A percentile compares a stretch with the other conserved stretches of the same genome.
Conservation (phyloP, 2,113 vertebrate species). For the Mustela nigripes region DNA sequence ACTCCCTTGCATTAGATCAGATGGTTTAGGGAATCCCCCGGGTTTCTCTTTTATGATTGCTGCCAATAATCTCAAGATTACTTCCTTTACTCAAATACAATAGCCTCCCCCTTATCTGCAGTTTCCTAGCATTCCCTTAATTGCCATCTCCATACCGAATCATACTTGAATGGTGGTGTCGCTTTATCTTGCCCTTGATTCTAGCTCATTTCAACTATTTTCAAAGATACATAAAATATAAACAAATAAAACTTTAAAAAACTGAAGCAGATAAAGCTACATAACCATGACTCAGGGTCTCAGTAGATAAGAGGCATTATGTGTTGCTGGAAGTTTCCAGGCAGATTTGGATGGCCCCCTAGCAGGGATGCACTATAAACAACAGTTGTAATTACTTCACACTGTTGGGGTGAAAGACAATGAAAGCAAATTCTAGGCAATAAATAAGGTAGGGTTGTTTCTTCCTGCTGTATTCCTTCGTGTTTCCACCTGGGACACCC, state of each 20-base stretch:
- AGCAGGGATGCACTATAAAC: background rate
- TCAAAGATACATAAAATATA: background rate
- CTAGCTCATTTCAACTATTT: background rate
- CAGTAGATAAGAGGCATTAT: background rate
- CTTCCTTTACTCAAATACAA: background rate
- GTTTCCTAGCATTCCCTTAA: background rate
- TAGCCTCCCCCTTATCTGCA: background rate
- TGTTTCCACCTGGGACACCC: background rate
- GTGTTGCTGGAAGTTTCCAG: background rate
- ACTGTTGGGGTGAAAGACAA: background rate
- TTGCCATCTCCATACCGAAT: background rate
- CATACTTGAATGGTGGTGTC: background rate
- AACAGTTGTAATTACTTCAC: background rate
- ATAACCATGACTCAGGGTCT: background rate
- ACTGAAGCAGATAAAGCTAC: background rate
- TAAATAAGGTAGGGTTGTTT: background rate
- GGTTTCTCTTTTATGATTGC: background rate
- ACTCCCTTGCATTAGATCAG: background rate
- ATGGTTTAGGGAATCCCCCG: background rate
- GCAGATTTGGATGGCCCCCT: background rate
- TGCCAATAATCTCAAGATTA: background rate
- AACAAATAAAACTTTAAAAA: background rate
- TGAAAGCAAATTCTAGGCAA: background rate
- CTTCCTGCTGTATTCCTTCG: background rate
- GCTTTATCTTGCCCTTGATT: background rate